phyloP scores from a whole-genome alignment of 2,888 invertebrate genomes.

The Hemithea aestivaria region DNA sequence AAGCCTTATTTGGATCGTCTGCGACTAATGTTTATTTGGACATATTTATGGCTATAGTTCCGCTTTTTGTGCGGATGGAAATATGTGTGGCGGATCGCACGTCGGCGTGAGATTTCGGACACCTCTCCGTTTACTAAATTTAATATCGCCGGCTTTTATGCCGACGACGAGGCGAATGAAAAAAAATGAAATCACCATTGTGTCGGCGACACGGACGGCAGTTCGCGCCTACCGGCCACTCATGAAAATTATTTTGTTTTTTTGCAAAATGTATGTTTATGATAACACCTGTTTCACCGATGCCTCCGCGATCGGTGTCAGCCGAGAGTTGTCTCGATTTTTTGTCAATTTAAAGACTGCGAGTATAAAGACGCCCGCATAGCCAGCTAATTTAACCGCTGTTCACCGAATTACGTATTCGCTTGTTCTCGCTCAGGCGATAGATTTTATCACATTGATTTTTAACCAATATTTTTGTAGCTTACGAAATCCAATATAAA shows the following conservation, averaged over 20 bases:
- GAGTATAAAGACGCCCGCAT: slow-evolving; percentile 74
- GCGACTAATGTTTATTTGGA: slow-evolving; percentile 78
- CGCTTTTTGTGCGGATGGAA: slow-evolving; percentile 78
- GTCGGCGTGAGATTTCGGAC: slow-evolving; percentile 79
- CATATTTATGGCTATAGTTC: slow-evolving; percentile 80
- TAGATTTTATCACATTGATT: slow-evolving; percentile 20
- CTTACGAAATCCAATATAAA: too few species aligned
- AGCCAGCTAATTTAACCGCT: slow-evolving; percentile 75
- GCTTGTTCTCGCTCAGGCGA: slow-evolving; percentile 24
- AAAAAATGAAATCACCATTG: slow-evolving; percentile 75
- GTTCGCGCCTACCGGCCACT: slow-evolving; percentile 77
- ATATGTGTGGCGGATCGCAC: slow-evolving; percentile 81
- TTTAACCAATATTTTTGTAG: too few species aligned
- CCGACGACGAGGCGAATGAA: slow-evolving; percentile 62
- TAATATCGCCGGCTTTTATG: slow-evolving; percentile 76
- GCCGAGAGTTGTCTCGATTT: slow-evolving; percentile 71
- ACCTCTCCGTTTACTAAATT: slow-evolving; percentile 79
- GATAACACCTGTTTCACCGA: slow-evolving; percentile 79
- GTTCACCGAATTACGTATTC: slow-evolving; percentile 72
- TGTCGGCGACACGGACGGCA: slow-evolving; percentile 75
- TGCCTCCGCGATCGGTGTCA: slow-evolving; percentile 78
- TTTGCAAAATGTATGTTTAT: slow-evolving; percentile 78
- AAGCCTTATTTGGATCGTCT: slow-evolving; percentile 58
- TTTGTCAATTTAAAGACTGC: slow-evolving; percentile 74
- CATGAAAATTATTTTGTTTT: slow-evolving; percentile 79